These are phyloP conservation scores for Pteronura brasiliensis DNA, from an alignment of 2,113 vertebrate species.

Conservation along the genomic window DNA sequence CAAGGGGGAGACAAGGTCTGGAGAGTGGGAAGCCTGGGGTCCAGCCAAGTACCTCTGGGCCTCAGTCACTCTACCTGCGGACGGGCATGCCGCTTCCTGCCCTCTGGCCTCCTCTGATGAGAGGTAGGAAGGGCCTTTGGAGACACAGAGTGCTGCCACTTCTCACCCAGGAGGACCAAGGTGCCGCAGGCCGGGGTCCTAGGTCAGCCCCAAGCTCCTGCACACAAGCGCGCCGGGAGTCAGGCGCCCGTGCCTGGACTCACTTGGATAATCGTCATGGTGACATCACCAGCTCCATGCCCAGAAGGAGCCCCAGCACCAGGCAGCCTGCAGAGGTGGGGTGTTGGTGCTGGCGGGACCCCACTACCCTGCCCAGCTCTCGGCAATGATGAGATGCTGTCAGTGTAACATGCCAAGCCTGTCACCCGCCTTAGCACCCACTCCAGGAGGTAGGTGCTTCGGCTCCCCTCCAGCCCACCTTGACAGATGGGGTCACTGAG, in stretches of 20 bases:
- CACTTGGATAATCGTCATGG: neutral
- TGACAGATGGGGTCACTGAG: neutral
- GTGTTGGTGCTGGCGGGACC: neutral
- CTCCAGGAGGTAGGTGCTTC: neutral
- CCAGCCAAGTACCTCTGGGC: neutral
- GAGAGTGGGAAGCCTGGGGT: neutral
- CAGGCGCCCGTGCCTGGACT: rapidly evolving
- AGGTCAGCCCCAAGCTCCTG: neutral
- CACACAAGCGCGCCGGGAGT: neutral
- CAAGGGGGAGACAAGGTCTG: neutral
- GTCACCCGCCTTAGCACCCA: neutral
- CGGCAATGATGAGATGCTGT: neutral
- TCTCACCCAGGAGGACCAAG: neutral
- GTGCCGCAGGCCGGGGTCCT: rapidly evolving
- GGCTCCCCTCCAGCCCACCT: neutral
- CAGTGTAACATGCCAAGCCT: no score
- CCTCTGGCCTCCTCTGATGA: neutral
- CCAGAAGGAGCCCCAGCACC: neutral
- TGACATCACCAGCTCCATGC: rapidly evolving
- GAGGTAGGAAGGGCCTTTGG: neutral
- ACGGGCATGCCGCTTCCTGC: neutral
- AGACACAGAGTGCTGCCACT: neutral
- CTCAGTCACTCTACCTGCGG: neutral
- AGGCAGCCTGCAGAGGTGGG: conserved; percentile 14
- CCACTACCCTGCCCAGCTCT: neutral